These are phyloP conservation scores for Hypomecis atomaria DNA, from an alignment of 2,888 invertebrate genomes.

Conservation along the genomic window DNA sequence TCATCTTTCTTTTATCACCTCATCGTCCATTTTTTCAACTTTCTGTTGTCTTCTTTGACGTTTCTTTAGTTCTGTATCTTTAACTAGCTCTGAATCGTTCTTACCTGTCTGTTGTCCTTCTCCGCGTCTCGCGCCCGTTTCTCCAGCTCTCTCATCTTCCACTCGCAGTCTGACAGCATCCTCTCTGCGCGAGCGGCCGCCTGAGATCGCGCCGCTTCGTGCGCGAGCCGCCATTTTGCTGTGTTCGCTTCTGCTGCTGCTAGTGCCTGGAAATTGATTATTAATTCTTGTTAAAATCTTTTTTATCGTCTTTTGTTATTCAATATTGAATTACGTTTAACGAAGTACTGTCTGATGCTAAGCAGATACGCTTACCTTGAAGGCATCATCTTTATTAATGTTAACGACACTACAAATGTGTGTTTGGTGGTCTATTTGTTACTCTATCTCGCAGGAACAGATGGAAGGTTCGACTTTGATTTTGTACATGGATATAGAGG, in stretches of 20 bases:
- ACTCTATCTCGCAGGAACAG: too few species aligned
- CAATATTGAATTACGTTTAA: too few species aligned
- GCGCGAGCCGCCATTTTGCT: constrained; percentile 86
- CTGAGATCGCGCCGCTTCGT: constrained; percentile 87
- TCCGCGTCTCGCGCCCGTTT: constrained; percentile 88
- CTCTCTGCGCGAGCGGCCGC: constrained; percentile 89
- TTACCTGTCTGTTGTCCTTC: constrained; percentile 80
- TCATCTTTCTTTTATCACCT: neutral
- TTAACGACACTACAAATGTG: too few species aligned
- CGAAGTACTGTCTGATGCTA: too few species aligned
- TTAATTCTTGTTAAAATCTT: neutral
- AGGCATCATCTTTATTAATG: too few species aligned
- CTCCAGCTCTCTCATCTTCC: constrained; percentile 92
- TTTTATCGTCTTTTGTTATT: too few species aligned
- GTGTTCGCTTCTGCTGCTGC: constrained; percentile 85
- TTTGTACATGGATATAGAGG: too few species aligned
- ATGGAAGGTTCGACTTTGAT: too few species aligned
- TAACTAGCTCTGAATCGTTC: neutral
- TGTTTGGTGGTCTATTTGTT: too few species aligned
- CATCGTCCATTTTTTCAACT: too few species aligned
- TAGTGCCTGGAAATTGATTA: constrained; percentile 70
- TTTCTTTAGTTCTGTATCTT: neutral
- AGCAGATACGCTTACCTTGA: too few species aligned
- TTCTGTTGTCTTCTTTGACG: neutral
- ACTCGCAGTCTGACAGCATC: constrained; percentile 92